Evolutionary conservation across 1,140 invertebrate genomes (phyloP), one percentile per base, ranked within the genome.

Genomic region (Aphaenogaster ashmeadi): DNA sequence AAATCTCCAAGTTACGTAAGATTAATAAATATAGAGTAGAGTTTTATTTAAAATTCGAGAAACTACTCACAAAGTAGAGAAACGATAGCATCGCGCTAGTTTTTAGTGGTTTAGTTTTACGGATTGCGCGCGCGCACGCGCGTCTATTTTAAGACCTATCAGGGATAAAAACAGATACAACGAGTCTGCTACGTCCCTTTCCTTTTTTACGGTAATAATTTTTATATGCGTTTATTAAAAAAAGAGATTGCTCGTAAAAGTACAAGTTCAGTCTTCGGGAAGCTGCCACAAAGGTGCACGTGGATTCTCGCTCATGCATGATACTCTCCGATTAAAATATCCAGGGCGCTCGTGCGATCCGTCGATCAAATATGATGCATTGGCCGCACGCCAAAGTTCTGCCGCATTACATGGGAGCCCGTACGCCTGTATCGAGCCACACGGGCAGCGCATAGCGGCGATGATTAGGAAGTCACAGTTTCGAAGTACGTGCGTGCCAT

Each of bases 401-500:
- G 69, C 69, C 80, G 54, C 56, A 74, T 83, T 83, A 83, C 54
- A 83, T 41, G 54, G 18, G 38, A 33, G 60, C 18, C 60, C 58
- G 58, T 47, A 58, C 78, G 62, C 8, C n/a, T 81, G 52, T 84
- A 84, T 84, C 80, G 80, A 13, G 52, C 54, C 67, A 21, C 54
- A 60, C 56, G 54, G 50, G 60, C 60, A 52, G 36, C 15, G 67
- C 56, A 74, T 69, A 74, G 44, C 44, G 38, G 56, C 60, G 78
- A 88, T 78, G 79, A 85, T 84, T 80, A 75, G 75, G 72, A 75
- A 80, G 86, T 83, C 69, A 71, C 72, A 83, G 88, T 81, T 83
- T 60, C 64, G 75, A 78, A 79, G 86, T 89, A 89, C 88, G 88
- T 89, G 88, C 33, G 67, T 54, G 60, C 81, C 81, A 88, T 88